These are phyloP conservation scores for Epinephelus awoara DNA, from an alignment of 2,797 vertebrate genomes.

Conservation along the genomic window DNA sequence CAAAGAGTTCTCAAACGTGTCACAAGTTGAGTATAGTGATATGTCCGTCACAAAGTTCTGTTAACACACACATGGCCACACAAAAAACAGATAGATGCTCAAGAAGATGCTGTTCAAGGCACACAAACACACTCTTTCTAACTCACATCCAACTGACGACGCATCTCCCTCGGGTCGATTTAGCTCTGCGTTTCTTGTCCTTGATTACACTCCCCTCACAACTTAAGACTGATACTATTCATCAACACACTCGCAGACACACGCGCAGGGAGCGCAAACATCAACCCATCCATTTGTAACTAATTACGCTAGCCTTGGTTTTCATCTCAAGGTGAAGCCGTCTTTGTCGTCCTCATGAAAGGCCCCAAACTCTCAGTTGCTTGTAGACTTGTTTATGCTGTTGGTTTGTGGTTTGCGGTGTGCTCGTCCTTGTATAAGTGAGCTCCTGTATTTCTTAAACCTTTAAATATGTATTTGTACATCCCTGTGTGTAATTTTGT, in stretches of 20 bases:
- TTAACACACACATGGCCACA: neutral
- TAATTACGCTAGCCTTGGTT: constrained; percentile 73
- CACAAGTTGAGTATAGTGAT: neutral
- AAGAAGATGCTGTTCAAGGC: neutral
- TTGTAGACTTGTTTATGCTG: constrained; percentile 32
- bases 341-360: constrained; percentile 62
- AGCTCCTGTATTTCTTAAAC: neutral
- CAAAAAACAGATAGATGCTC: constrained; percentile 20
- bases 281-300: constrained; percentile 75
- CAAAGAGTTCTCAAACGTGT: neutral
- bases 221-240: constrained; percentile 63
- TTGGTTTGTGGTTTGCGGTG: constrained; percentile 25
- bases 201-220: constrained; percentile 70
- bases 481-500: neutral
- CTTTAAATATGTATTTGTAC: neutral
- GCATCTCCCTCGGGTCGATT: constrained; percentile 64
- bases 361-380: constrained; percentile 28
- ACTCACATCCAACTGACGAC: constrained; percentile 37
- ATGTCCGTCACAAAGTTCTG: too few relatives aligned
- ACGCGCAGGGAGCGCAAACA: constrained; percentile 51
- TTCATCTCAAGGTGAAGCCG: constrained; percentile 76
- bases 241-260: constrained; percentile 31
- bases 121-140: constrained; percentile 19
- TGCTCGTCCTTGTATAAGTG: constrained; percentile 9
- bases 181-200: constrained; percentile 72